Percentiles rank a stretch among this genome's conserved stretches.
Conservation (phyloP, 1,140 invertebrate genomes). For the Steinernema feltiae region DNA sequence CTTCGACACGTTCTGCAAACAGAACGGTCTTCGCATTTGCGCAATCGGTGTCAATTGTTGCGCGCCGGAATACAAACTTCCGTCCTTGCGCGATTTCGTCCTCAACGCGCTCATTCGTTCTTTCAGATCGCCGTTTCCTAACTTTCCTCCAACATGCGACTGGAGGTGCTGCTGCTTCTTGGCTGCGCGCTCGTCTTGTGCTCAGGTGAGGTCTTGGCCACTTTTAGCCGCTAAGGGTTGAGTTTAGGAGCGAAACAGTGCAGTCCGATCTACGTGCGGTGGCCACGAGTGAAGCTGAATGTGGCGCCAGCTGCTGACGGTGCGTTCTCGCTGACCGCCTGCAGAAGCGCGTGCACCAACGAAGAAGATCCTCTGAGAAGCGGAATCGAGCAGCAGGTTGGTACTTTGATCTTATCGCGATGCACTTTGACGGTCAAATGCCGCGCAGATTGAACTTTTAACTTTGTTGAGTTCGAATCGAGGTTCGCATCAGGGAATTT, state of each 20-base stretch:
- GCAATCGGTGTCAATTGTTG: conserved; percentile 13
- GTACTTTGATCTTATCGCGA: background rate
- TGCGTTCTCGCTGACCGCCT: conserved; percentile 41
- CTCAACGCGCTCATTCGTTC: background rate
- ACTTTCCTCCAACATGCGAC: background rate
- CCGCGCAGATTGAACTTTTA: background rate
- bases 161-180: background rate
- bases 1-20: conserved; percentile 1
- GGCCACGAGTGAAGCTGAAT: conserved; percentile 55
- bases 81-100: background rate
- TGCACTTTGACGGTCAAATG: background rate
- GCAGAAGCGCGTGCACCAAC: conserved; percentile 45
- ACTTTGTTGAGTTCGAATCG: background rate
- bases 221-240: background rate
- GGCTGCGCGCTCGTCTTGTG: background rate
- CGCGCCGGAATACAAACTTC: background rate
- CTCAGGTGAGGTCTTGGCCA: background rate
- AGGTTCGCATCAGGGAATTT: background rate
- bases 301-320: conserved; percentile 40
- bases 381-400: conserved; percentile 23
- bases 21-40: background rate
- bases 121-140: background rate
- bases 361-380: conserved; percentile 46
- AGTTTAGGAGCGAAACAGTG: conserved; percentile 24
- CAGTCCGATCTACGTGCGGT: conserved; percentile 51